Evolutionary conservation across 2,888 invertebrate species (phyloP), one percentile per base, ranked within the genome.

Genomic region (Melieria omissa): DNA sequence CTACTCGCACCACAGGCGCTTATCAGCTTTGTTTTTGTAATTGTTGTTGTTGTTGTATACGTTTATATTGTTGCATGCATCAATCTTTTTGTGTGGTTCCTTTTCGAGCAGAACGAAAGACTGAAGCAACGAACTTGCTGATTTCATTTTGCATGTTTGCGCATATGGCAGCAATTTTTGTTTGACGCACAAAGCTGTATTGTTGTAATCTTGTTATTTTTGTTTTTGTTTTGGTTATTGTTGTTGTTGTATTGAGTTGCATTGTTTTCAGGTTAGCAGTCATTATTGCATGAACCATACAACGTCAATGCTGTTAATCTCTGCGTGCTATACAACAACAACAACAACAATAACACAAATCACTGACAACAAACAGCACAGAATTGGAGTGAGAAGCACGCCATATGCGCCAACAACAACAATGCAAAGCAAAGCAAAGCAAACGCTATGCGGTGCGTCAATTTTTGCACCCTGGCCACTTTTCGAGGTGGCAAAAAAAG

Each of bases 51-150:
- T 16, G 16, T 29, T 29, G 29, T 29, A 29, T 3, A 58, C 44
- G 57, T 29, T n/a, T 14, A 54, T 44, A 57, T 54, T 42, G 45
- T 46, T 58, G 44, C 42, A 29, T 29, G 29, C 29, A 29, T 29
- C 29, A 29, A 29, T 44, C 47, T 49, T 58, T 58, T 58, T 58
- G 29, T 41, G 29, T 63, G 46, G 12, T 44, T 63, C n/a, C 45
- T 14, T 14, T 44, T 29, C 29, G 29, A 29, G 29, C 29, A 29
- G 71, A 71, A 75, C 77, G 69, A 73, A 78, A 76, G 76, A 78
- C 74, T 76, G 71, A 70, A 71, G 74, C 74, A 73, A 74, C 76
- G 77, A 78, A 78, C 77, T 75, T 72, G 77, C 76, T 78, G 68
- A 46, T 57, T 57, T 63, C 62, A 66, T 14, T 55, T 49, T 70